Evolutionary conservation across 2,113 vertebrate species (phyloP), one percentile per base, ranked within the genome.

Genomic region (Galbula dea): DNA sequence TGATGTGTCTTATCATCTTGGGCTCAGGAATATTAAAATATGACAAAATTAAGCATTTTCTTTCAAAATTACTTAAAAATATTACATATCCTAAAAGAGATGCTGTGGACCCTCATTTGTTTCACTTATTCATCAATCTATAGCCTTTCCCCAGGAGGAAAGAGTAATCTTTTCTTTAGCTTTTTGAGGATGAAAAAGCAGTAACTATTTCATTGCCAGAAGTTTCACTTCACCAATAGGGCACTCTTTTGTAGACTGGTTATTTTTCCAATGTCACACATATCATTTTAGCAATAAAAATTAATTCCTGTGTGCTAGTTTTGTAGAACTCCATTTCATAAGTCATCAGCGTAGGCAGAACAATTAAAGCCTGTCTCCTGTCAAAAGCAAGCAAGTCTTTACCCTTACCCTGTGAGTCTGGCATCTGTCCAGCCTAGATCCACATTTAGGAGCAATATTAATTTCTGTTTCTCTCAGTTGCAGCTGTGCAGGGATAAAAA

Each of bases 401-500:
- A 51, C 46, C 34, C 52, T 83, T 36, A 59, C 18, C 13, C 48
- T 32, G 51, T 66, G 48, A 79, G 23, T 8, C 63, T 82, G 95
- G 91, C 71, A 46, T 34, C 24, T 80, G 36, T 83, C 94, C 92
- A 94, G 61, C 57, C 81, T 80, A n/a, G 7, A 52, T 81, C 68
- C 74, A 76, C 66, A 55, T 88, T 96, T 95, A 92, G 75, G 67
- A 93, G 73, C 36, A 83, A 75, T 92, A 94, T 96, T 97, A 95
- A 97, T 95, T 96, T 90, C 71, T 78, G 62, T 65, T 95, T 92
- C 85, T 95, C 74, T 83, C 49, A 82, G 49, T 80, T 94, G 91
- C 92, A 96, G 78, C 91, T 97, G 88, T 91, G 93, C 81, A 16
- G 51, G 86, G 77, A 92, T 75, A 74, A 95, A 95, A 92, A 88